phyloP scores from a whole-genome alignment of 2,113 vertebrate species.

The Pygoscelis antarcticus region DNA sequence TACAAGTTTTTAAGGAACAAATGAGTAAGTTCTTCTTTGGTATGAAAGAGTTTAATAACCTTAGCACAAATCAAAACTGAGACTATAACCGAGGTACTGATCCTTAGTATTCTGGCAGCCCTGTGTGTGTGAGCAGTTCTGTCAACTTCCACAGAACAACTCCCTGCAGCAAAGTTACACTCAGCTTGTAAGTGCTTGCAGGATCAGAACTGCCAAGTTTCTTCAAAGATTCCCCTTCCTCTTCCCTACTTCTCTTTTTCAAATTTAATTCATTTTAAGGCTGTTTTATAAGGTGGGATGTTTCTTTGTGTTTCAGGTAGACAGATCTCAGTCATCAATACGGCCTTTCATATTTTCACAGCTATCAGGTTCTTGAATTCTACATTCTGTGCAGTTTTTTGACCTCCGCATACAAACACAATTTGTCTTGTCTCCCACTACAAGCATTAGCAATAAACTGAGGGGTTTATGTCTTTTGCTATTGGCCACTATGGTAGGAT shows the following conservation, averaged over 20 bases:
- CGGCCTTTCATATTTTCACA: neutral
- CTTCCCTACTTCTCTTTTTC: neutral
- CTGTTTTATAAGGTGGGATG: neutral
- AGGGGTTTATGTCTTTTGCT: neutral
- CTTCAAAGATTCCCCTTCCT: neutral
- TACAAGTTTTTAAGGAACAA: neutral
- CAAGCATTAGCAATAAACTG: neutral
- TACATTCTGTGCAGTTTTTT: neutral
- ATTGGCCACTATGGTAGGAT: neutral
- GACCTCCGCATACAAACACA: neutral
- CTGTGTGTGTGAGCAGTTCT: fast-evolving
- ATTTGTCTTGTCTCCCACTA: neutral
- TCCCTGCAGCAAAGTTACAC: neutral
- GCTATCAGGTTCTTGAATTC: neutral
- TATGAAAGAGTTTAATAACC: neutral
- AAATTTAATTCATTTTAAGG: neutral
- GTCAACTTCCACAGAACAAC: neutral
- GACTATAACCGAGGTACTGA: neutral
- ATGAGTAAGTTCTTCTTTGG: neutral
- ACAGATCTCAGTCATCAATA: neutral
- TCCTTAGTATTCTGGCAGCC: neutral
- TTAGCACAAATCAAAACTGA: neutral
- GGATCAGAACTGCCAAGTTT: neutral
- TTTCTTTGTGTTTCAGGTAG: neutral
- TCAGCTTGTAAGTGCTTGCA: neutral